Percentiles rank a stretch among this genome's conserved stretches.
Conservation (phyloP, 2,797 vertebrate genomes). For the Coreius guichenoti region DNA sequence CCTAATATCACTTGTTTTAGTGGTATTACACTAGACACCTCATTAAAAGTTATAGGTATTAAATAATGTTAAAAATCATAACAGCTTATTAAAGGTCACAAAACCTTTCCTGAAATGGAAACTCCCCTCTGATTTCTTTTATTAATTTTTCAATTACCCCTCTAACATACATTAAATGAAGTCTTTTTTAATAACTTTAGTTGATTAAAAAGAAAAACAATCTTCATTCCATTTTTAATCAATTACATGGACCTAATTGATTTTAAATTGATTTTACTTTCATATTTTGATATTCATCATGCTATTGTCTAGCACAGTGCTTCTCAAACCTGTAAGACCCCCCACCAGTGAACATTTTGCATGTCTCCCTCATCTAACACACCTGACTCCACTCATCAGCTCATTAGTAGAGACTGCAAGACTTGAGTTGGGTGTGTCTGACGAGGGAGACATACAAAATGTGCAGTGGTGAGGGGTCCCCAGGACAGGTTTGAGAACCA, state of each 20-base stretch:
- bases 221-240: slow-evolving; percentile 65
- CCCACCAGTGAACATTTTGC: no score
- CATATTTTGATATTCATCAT: slow-evolving; percentile 49
- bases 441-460: no score
- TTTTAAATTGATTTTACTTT: slow-evolving; percentile 67
- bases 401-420: no score
- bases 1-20: background rate
- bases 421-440: no score
- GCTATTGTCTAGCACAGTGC: slow-evolving; percentile 1
- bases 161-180: slow-evolving; percentile 65
- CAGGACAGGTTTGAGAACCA: no score
- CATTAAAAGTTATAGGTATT: background rate
- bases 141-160: slow-evolving; percentile 68
- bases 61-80: background rate
- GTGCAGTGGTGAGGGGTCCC: no score
- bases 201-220: slow-evolving; percentile 73
- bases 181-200: slow-evolving; percentile 67
- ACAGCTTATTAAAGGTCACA: slow-evolving; percentile 7
- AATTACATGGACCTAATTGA: slow-evolving; percentile 63
- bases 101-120: slow-evolving; percentile 6
- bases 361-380: no score
- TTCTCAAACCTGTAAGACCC: no score
- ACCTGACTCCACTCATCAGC: no score
- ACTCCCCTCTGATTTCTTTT: slow-evolving; percentile 64
- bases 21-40: background rate